Evolutionary conservation across 2,113 vertebrate genomes (phyloP).

Genomic region (Megaptera novaeangliae): DNA sequence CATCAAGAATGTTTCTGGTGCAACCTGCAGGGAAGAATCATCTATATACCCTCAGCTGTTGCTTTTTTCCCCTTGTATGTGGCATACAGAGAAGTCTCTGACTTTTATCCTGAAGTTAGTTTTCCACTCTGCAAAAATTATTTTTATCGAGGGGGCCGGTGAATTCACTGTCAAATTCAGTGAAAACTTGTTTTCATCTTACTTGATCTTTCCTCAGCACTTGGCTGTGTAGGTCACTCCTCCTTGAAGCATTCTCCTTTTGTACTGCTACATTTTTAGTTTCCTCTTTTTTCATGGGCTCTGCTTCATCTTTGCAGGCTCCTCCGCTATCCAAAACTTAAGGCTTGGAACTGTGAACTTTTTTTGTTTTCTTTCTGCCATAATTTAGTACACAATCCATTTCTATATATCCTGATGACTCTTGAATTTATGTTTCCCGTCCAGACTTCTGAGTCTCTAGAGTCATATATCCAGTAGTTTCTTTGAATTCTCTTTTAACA

Average conservation of each 20-base stretch:
- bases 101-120: not conserved
- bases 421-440: not conserved
- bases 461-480: not conserved
- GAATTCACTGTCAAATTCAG: not conserved
- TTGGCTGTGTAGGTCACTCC: not conserved
- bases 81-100: not conserved
- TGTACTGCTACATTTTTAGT: not conserved
- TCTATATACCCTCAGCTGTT: not conserved
- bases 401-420: not conserved
- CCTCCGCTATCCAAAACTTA: not conserved
- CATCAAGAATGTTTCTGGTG: not conserved
- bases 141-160: not conserved
- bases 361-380: not conserved
- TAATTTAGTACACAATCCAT: not conserved
- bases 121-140: not conserved
- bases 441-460: not conserved
- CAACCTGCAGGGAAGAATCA: not conserved
- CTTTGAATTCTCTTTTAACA: not conserved
- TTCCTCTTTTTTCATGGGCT: not conserved
- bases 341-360: not conserved
- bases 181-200: not conserved
- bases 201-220: not conserved
- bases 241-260: not conserved
- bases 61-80: not conserved
- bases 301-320: not conserved